phyloP scores from a whole-genome alignment of 1,140 invertebrate genomes.

The Trypoxylus dichotomus region DNA sequence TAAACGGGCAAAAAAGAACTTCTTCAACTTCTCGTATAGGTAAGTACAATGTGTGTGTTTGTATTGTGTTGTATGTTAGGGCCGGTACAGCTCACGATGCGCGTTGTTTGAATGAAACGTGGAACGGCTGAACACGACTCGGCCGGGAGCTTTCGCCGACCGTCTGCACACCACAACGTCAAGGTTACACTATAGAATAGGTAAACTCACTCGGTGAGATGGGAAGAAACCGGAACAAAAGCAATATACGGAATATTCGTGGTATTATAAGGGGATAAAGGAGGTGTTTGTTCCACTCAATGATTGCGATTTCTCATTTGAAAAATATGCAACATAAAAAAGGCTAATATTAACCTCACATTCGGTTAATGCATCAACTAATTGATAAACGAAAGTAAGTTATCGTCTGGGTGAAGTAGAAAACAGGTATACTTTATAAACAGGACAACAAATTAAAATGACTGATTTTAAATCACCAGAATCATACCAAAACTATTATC shows the following conservation, averaged over 20 bases:
- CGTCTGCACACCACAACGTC: background rate
- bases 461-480: no score
- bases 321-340: no score
- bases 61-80: background rate
- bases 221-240: background rate
- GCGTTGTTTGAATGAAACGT: slow-evolving; percentile 15
- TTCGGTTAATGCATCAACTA: no score
- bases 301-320: background rate
- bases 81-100: slow-evolving; percentile 14
- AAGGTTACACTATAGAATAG: slow-evolving; percentile 25
- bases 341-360: no score
- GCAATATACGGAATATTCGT: background rate
- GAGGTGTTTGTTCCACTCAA: no score
- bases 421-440: no score
- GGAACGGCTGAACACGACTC: slow-evolving; percentile 1
- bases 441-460: background rate
- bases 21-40: background rate
- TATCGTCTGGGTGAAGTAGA: no score
- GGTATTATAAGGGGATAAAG: background rate
- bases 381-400: no score
- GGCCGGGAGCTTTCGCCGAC: background rate
- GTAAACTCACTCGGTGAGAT: background rate
- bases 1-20: background rate
- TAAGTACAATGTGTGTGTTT: background rate
- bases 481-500: no score